A percentile compares a stretch with the other conserved stretches of the same genome.
Evolutionary conservation across 2,797 vertebrate genomes (phyloP).

Genomic region (Peromyscus eremicus): DNA sequence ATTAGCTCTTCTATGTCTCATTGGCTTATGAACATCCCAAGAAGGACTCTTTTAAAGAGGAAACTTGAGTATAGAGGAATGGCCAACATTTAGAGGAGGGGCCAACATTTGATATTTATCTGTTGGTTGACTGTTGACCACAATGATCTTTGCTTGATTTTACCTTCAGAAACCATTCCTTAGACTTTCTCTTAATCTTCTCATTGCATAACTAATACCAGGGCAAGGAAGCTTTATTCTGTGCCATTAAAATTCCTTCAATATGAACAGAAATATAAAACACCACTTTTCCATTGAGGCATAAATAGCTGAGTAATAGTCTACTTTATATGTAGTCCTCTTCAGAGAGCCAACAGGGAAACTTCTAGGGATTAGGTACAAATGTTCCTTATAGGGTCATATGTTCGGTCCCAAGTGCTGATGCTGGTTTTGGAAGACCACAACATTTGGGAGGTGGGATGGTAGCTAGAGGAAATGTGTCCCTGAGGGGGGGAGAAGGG

Average conservation of each 20-base stretch:
- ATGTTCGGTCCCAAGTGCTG: neutral
- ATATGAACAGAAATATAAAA: slow-evolving; percentile 43
- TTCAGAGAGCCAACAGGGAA: neutral
- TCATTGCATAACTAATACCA: neutral
- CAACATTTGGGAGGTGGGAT: neutral
- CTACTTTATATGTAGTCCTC: slow-evolving; percentile 9
- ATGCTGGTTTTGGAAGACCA: neutral
- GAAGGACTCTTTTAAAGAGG: slow-evolving; percentile 37
- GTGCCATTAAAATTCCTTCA: slow-evolving; percentile 1
- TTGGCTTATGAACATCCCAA: neutral
- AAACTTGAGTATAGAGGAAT: neutral
- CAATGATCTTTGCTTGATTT: neutral
- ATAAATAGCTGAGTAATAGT: neutral
- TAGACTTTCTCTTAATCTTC: neutral
- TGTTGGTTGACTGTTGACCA: neutral
- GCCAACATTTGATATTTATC: neutral
- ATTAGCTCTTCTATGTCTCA: neutral
- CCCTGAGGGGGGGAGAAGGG: too few relatives aligned
- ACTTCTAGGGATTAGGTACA: neutral
- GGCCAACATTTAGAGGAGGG: neutral
- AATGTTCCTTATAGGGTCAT: neutral
- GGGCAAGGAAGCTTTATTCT: neutral
- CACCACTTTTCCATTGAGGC: neutral
- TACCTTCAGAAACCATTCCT: neutral
- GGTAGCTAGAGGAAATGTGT: neutral